Evolutionary conservation across 2,888 invertebrate genomes (phyloP), one percentile per base, ranked within the genome.

Genomic region (Catocala fraxini): DNA sequence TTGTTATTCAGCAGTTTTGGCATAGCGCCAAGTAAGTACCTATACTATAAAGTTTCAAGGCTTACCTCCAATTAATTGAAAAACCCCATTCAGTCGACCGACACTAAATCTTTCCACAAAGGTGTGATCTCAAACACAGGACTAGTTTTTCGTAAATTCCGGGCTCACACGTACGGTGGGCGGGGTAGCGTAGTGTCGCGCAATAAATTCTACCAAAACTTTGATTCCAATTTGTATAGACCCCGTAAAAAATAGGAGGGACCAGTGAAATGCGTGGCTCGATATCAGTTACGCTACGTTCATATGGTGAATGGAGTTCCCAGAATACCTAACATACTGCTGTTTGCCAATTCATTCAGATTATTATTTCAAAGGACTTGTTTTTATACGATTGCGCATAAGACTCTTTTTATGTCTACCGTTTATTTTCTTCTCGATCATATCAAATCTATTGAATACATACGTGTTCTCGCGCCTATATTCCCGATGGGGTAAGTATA

Each of bases 191-290:
- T 71, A 64, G 70, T 68, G 65, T 70, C 66, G 71, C 77, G 71
- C 77, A 65, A 82, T 84, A 82, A 84, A 82, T 81, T 80, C 59
- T 75, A 74, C 73, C 65, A 68, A 62, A 68, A 67, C 61, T 76
- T 74, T 74, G 64, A 76, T 76, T 65, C 62, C 68, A 76, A 75
- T 73, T 79, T 75, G 67, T 75, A 71, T 59, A 62, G 53, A 65
- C 59, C 52, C 45, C 43, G 43, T 59, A 56, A 62, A 70, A 68
- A 60, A 59, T 45, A 45, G 45, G 12, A 51, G 39, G 39, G 51
- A 55, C 55, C 39, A 52, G 39, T 13, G 33, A 60, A 55, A 39
- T 54, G 33, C 41, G 25, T 56, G 47, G 56, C 10, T 53, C 35
- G 42, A 48, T 59, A 47, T 42, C 47, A 48, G n/a, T 35, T 43